A percentile compares a stretch with the other conserved stretches of the same genome.
Evolutionary conservation across 2,888 invertebrate genomes (phyloP).

Genomic region (Dolichopus griseipennis): DNA sequence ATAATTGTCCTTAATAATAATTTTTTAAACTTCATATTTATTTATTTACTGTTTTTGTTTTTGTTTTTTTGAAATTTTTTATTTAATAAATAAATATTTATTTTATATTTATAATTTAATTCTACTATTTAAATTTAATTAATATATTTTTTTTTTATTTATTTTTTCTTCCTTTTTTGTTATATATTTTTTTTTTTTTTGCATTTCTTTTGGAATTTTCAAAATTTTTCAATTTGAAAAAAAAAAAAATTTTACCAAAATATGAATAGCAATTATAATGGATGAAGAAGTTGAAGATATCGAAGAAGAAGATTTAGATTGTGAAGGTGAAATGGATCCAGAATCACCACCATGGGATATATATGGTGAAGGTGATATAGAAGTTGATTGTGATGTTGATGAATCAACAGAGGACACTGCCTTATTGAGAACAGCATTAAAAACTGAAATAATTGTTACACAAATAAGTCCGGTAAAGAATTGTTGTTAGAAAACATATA

Average conservation of each 20-base stretch:
- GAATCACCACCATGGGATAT: conserved; percentile 45
- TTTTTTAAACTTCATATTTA: no score
- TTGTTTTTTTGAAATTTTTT: no score
- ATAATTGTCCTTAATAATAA: no score
- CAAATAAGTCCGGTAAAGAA: conserved; percentile 43
- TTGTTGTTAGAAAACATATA: not conserved
- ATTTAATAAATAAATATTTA: no score
- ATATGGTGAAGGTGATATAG: conserved; percentile 42
- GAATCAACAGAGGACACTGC: conserved; percentile 50
- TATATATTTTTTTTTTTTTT: not conserved
- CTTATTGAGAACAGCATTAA: conserved; percentile 46
- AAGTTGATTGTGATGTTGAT: conserved; percentile 45
- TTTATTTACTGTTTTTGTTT: no score
- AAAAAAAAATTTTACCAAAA: no score
- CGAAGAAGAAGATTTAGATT: conserved; percentile 44
- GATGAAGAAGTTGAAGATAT: conserved; percentile 43
- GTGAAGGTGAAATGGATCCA: conserved; percentile 42
- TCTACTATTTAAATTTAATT: no score
- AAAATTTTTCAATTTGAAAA: no score
- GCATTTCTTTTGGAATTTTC: no score
- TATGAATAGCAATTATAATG: conserved; percentile 39
- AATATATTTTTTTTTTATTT: no score
- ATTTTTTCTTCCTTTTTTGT: no score
- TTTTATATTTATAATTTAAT: no score
- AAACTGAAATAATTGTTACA: conserved; percentile 46